Conservation (phyloP, 2,797 vertebrate species). For the Pyrocephalus nanus region DNA sequence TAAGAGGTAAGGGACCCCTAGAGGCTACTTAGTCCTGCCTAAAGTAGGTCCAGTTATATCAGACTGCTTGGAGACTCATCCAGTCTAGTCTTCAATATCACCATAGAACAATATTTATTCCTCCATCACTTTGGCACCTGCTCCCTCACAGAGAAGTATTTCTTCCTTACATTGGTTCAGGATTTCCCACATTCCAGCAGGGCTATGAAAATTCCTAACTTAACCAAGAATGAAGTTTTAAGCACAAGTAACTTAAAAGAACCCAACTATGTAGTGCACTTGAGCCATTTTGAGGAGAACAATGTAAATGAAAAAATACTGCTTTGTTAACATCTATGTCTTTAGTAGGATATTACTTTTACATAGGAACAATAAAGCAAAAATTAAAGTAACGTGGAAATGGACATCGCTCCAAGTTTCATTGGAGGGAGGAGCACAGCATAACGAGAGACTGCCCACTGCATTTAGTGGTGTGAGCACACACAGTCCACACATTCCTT, state of each 20-base stretch:
- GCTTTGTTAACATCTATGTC: neutral
- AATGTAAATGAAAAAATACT: neutral
- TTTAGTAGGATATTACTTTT: neutral
- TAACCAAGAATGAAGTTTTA: neutral
- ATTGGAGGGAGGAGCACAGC: neutral
- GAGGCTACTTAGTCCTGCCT: neutral
- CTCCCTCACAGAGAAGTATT: neutral
- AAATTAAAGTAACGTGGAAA: neutral
- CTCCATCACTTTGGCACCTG: neutral
- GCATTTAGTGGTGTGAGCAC: neutral
- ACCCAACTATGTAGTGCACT: neutral
- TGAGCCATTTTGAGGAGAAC: neutral
- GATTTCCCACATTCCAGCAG: neutral
- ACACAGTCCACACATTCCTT: neutral
- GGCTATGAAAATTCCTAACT: neutral
- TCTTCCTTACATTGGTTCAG: neutral
- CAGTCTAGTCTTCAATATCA: neutral
- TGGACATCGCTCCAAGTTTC: rapidly evolving
- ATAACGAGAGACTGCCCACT: neutral
- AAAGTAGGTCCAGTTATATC: neutral
- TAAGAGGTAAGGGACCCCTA: neutral
- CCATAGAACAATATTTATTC: neutral
- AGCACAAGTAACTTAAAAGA: neutral
- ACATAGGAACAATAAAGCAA: neutral
- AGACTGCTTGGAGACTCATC: neutral